Conservation (phyloP, 2,797 vertebrate species). For the Numenius phaeopus region DNA sequence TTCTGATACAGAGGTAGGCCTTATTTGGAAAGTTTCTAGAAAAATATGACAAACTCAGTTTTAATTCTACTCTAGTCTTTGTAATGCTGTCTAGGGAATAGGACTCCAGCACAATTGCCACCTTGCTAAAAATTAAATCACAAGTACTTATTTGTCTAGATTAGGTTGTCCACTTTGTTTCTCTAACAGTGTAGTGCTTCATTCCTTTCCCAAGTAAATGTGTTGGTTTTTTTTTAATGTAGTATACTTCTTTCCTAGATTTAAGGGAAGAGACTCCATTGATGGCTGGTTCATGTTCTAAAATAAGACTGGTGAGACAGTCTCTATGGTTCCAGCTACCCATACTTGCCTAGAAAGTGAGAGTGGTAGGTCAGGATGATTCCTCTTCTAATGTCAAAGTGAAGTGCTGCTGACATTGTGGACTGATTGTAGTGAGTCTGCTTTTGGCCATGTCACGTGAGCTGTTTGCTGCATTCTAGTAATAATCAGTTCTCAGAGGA, state of each 20-base stretch:
- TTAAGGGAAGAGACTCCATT: not conserved
- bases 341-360: not conserved
- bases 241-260: not conserved
- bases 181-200: not conserved
- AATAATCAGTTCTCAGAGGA: not conserved
- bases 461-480: not conserved
- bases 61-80: not conserved
- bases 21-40: not conserved
- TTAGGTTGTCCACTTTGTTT: not conserved
- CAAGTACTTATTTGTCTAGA: not conserved
- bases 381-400: not conserved
- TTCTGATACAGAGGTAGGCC: not conserved
- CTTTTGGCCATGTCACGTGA: not conserved
- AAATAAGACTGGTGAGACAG: not conserved
- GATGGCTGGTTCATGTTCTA: not conserved
- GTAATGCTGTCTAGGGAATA: not conserved
- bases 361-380: not conserved
- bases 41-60: not conserved
- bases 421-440: not conserved
- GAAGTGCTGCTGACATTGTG: not conserved
- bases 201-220: not conserved
- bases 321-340: not conserved
- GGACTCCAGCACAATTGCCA: not conserved
- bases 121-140: not conserved
- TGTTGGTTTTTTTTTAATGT: not conserved